A percentile compares a stretch with the other conserved stretches of the same genome.
Evolutionary conservation across 2,888 invertebrate species (phyloP).

Genomic region (Orthosia incerta): DNA sequence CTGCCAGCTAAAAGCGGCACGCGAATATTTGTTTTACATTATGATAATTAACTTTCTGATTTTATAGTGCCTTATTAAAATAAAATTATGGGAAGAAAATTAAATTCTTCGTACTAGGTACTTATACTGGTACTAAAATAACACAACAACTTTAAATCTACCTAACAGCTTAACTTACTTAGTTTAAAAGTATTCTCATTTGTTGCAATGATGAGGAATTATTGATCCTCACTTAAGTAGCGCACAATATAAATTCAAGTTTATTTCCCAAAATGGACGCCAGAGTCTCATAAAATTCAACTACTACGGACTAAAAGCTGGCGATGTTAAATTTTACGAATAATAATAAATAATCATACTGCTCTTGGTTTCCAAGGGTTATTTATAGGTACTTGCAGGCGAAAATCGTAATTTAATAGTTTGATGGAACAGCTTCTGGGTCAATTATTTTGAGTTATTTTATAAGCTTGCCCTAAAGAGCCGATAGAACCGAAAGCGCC

Average conservation of each 20-base stretch:
- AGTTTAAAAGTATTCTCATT: too few species aligned
- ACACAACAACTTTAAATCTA: too few species aligned
- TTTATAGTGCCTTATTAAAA: too few species aligned
- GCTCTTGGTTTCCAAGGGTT: neutral
- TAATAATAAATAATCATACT: neutral
- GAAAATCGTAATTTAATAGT: neutral
- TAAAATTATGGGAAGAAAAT: too few species aligned
- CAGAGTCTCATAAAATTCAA: conserved; percentile 13
- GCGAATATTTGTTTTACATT: too few species aligned
- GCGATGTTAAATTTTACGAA: neutral
- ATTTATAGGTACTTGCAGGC: neutral
- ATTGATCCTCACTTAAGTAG: neutral
- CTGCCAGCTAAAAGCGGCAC: too few species aligned
- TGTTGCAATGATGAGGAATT: neutral
- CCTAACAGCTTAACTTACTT: too few species aligned
- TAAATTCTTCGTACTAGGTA: too few species aligned
- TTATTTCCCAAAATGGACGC: neutral
- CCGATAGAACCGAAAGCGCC: neutral
- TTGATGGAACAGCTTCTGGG: neutral
- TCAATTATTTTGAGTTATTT: neutral
- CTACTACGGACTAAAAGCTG: neutral
- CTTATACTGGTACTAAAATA: too few species aligned
- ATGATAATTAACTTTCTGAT: too few species aligned
- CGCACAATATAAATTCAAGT: conserved; percentile 4
- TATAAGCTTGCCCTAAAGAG: neutral